Conservation (phyloP, 92 coral and sea anemone genomes). For the Actinernus sp. region DNA sequence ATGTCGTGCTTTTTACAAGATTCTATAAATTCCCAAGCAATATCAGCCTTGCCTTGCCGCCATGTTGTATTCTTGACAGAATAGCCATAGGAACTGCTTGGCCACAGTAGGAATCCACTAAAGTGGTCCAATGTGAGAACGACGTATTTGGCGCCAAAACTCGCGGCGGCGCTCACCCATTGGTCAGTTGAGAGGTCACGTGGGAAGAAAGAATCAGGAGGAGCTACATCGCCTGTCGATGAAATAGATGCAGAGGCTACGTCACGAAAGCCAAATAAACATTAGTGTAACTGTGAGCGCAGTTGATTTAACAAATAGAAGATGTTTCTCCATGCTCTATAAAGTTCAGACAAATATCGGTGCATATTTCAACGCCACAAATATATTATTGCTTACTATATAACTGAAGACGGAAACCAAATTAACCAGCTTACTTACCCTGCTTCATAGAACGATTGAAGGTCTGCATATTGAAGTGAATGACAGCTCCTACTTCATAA, state of each 20-base stretch:
- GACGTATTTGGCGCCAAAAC: constrained; percentile 86
- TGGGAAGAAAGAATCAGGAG: constrained; percentile 77
- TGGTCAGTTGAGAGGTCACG: constrained; percentile 78
- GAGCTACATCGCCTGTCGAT: constrained; percentile 56
- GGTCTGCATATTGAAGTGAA: constrained; percentile 92
- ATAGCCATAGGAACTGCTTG: constrained; percentile 74
- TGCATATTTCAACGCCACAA: no score
- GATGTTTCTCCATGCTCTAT: no score
- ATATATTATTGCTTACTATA: no score
- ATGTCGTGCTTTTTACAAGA: constrained; percentile 70
- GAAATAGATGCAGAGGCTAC: no score
- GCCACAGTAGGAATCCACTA: constrained; percentile 90
- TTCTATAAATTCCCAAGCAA: constrained; percentile 68
- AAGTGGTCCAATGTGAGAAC: constrained; percentile 79
- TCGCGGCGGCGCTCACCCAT: constrained; percentile 76
- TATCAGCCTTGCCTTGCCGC: constrained; percentile 74
- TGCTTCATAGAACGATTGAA: constrained; percentile 57
- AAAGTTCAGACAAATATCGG: no score
- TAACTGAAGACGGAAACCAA: no score
- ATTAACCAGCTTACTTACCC: no score
- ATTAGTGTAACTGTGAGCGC: no score
- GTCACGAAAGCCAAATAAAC: no score
- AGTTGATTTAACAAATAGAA: no score
- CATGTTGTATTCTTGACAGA: constrained; percentile 75
- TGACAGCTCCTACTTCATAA: constrained; percentile 80